These are phyloP conservation scores for Calephelis nemesis DNA, from an alignment of 1,140 invertebrate genomes.

Conservation along the genomic window DNA sequence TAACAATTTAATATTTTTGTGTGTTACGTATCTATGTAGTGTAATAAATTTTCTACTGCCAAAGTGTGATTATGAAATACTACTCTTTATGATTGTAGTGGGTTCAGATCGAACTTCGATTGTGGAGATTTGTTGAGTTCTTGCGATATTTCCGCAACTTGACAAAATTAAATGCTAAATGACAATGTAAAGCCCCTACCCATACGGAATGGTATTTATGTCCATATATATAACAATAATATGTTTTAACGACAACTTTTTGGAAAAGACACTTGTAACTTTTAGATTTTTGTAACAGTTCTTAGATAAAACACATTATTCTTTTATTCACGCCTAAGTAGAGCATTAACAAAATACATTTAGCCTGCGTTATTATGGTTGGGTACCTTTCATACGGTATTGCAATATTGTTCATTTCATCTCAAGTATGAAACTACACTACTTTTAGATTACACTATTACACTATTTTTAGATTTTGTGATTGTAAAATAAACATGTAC, in stretches of 20 bases:
- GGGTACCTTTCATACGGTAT: slow-evolving; percentile 6
- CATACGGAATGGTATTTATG: no score
- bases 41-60: background rate
- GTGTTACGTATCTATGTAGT: background rate
- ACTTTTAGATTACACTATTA: no score
- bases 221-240: no score
- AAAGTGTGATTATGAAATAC: background rate
- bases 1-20: background rate
- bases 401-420: background rate
- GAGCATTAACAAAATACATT: background rate
- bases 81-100: background rate
- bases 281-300: no score
- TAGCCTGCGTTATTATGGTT: background rate
- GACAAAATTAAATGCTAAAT: no score
- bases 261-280: background rate
- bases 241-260: background rate
- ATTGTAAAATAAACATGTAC: no score
- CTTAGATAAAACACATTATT: background rate
- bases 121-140: no score
- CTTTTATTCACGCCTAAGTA: background rate
- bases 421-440: no score
- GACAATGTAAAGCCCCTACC: no score
- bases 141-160: no score
- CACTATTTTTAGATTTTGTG: no score
- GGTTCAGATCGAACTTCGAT: background rate